Evolutionary conservation across 2,888 invertebrate species (phyloP), one percentile per base, ranked within the genome.

Genomic region (Zhuqinia jingwanae): DNA sequence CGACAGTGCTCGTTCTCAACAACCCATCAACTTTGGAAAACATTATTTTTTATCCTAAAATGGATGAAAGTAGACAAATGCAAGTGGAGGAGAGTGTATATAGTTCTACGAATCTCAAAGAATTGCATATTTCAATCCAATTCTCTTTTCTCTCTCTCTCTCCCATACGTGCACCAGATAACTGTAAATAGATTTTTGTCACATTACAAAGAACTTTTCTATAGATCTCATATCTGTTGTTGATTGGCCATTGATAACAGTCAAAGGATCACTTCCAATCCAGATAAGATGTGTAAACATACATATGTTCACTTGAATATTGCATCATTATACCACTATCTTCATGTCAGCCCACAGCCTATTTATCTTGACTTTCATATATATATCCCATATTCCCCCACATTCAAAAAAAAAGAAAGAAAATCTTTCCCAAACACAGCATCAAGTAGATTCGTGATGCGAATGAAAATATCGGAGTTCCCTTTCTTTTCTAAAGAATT

Each of bases 181-280:
- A 36, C 36, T 36, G 8, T 36, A 6, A 6, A 36, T 36, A 8
- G 36, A 8, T 6, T 27, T 6, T 30, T 15, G 2, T 36, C 5
- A 15, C n/a, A n/a, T n/a, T n/a, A n/a, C n/a, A 30, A 8, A 27
- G 1, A 63, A 36, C 27, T n/a, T 30, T 63, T 30, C 2, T 17
- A n/a, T 22, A 45, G 45, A 70, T 15, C 20, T 70, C 68, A 13
- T 47, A 13, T 70, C 45, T 47, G 45, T 13, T 20, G 2, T 22
- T 70, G 68, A 70, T 70, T 70, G 45, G 45, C 68, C 47, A 45
- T 70, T 70, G 22, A 70, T 45, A 65, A 70, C 47, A 45, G 13
- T 45, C 10, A 70, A 11, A 25, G 15, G 2, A 45, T 22, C 68
- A 0, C 3, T 47, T 45, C 68, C 45, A 70, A 15, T 13, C 42